These are phyloP conservation scores for Lutjanus argentimaculatus DNA, from an alignment of 2,797 vertebrate species.

Conservation along the genomic window DNA sequence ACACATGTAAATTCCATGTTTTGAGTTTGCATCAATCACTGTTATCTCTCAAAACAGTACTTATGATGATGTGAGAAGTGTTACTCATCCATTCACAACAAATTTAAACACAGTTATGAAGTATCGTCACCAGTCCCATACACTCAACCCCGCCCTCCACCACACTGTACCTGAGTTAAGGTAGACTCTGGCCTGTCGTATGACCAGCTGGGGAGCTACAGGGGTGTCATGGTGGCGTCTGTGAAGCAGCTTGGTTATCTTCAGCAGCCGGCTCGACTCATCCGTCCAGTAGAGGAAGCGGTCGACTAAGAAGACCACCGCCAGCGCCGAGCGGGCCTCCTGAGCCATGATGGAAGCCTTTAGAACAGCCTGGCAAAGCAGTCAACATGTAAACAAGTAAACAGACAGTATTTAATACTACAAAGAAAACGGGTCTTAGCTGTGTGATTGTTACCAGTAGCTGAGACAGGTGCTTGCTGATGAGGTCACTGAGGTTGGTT, in stretches of 20 bases:
- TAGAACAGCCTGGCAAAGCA: slow-evolving; percentile 84
- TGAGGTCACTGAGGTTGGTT: slow-evolving; percentile 92
- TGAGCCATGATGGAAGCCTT: slow-evolving; percentile 86
- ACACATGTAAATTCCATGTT: not conserved
- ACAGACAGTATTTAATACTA: not conserved
- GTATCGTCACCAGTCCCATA: not conserved
- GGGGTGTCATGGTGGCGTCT: slow-evolving; percentile 80
- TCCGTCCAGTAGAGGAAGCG: slow-evolving; percentile 94
- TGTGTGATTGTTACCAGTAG: slow-evolving; percentile 89
- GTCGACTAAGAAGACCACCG: slow-evolving; percentile 91
- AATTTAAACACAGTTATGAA: not conserved
- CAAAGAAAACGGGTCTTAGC: not conserved
- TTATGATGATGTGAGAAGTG: not conserved
- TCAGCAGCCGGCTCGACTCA: slow-evolving; percentile 88
- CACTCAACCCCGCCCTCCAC: not conserved
- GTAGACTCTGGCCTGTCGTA: slow-evolving; percentile 93
- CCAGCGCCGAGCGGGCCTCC: slow-evolving; percentile 84
- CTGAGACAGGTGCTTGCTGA: slow-evolving; percentile 85
- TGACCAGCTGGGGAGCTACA: slow-evolving; percentile 93
- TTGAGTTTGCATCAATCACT: not conserved
- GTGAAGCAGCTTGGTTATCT: slow-evolving; percentile 90
- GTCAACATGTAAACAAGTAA: not conserved
- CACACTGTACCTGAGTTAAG: slow-evolving; percentile 87
- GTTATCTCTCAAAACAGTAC: slow-evolving; percentile 24
- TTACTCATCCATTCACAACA: slow-evolving; percentile 1